Base-by-base conservation (phyloP, 2,797 vertebrate genomes). In the Alca torda region DNA sequence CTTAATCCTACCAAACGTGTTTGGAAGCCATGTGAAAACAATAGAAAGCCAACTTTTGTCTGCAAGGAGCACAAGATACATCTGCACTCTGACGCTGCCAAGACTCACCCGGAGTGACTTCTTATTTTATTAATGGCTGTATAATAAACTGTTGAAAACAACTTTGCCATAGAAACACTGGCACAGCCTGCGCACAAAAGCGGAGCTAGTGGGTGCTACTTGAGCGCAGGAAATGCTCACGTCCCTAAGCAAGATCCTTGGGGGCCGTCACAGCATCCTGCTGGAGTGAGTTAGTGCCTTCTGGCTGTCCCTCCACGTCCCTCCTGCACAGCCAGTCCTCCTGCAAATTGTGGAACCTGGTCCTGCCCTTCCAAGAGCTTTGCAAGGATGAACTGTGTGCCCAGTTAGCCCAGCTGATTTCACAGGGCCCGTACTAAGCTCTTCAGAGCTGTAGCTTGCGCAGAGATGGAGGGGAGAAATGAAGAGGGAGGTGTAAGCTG, bases 71-170 rank as follows among this genome's bases (percentile, higher is more conserved):
- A 83, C 59, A 64, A 26, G 12, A 77, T 85, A 87, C 95, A 97
- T 94, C 96, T 96, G 96, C 21, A 20, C 67, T 74, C 65, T 10
- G 78, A 83, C 1, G 3, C 85, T 95, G 96, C 96, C 96, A 97
- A 94, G 91, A 91, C 87, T 93, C 94, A 94, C 81, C 83, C 80
- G 0, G 80, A 92, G 63, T 43, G 37, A 90, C 61, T 90, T 57
- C 84, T 89, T 12, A n/a, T 65, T 94, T 93, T 90, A 93, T 95
- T 95, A 91, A 91, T 39, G 93, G 89, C 89, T 83, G 35, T 54
- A 76, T 51, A 81, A 84, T 74, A 91, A 96, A 95, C n/a, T 10
- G 15, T 13, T 75, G 72, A 94, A 95, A 96, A 95, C 64, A 85
- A 10, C 35, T 79, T 92, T 77, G 87, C 84, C 90, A 95, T 93